phyloP scores from a whole-genome alignment of 2,888 invertebrate species.

The Caenorhabditis sp. region DNA sequence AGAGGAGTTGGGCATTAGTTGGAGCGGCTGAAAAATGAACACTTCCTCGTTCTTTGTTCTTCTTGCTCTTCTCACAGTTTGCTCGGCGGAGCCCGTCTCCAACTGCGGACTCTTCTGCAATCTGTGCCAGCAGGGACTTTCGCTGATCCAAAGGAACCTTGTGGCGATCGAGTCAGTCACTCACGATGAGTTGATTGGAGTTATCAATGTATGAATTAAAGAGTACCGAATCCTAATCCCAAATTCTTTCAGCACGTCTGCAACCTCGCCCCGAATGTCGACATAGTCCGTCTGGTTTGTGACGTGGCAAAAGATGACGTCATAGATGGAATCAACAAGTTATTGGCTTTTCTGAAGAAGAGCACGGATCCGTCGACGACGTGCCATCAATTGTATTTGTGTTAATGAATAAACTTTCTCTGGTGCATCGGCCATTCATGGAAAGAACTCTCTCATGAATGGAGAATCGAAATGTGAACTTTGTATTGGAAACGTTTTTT shows the following conservation, averaged over 20 bases:
- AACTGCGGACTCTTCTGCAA: conserved; percentile 32
- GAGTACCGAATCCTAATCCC: too few relatives aligned
- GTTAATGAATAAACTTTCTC: conserved; percentile 12
- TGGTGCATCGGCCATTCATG: conserved; percentile 4
- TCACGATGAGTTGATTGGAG: conserved; percentile 8
- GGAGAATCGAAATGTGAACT: neutral
- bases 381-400: conserved; percentile 23
- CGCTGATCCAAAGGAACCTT: conserved; percentile 19
- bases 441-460: conserved; percentile 22
- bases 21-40: conserved; percentile 4
- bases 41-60: neutral
- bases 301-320: conserved; percentile 37
- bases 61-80: neutral
- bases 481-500: neutral
- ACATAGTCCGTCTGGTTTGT: conserved; percentile 14
- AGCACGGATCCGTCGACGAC: conserved; percentile 13
- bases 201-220: conserved; percentile 28
- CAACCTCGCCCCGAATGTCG: neutral
- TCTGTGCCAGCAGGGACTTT: conserved; percentile 24
- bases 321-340: conserved; percentile 35
- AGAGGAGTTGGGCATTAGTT: neutral
- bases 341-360: conserved; percentile 18
- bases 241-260: conserved; percentile 39
- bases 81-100: neutral
- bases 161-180: conserved; percentile 13